phyloP scores from a whole-genome alignment of 2,888 invertebrate species.

The Stictocephala bisonia region DNA sequence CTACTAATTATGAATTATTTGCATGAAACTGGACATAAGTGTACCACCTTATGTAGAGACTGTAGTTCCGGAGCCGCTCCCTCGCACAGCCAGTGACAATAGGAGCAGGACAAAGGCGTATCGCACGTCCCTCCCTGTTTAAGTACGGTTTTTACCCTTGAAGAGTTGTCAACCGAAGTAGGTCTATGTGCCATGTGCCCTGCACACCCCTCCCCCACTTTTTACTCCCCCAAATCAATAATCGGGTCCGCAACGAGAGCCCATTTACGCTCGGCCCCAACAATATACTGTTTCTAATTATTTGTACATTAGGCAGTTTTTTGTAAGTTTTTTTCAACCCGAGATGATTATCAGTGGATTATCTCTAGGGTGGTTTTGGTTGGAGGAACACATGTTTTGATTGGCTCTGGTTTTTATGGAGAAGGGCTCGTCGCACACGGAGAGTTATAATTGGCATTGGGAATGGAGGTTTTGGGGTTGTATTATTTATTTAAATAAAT shows the following conservation, averaged over 20 bases:
- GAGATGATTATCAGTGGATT: slow-evolving; percentile 32
- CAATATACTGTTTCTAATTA: slow-evolving; percentile 39
- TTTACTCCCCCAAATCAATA: slow-evolving; percentile 46
- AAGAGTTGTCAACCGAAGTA: slow-evolving; percentile 49
- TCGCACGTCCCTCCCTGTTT: slow-evolving; percentile 35
- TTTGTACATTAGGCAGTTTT: slow-evolving; percentile 35
- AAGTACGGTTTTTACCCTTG: slow-evolving; percentile 47
- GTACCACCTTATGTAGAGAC: too few species aligned
- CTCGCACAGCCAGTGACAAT: too few species aligned
- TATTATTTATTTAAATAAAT: too few species aligned
- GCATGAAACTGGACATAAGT: too few species aligned
- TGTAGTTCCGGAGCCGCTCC: too few species aligned
- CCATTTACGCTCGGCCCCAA: slow-evolving; percentile 20
- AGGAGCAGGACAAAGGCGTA: slow-evolving; percentile 22
- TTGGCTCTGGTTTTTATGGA: slow-evolving; percentile 25
- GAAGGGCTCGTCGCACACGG: too few species aligned
- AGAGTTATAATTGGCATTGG: too few species aligned
- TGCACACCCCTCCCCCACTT: slow-evolving; percentile 8
- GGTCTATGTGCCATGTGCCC: slow-evolving; percentile 53
- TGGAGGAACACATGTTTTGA: slow-evolving; percentile 28
- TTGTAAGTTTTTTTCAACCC: neutral
- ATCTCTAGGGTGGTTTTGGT: slow-evolving; percentile 26
- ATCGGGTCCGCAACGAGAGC: slow-evolving; percentile 23
- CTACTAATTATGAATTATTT: too few species aligned
- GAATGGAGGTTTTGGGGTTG: too few species aligned